A percentile compares a stretch with the other conserved stretches of the same genome.
These are phyloP conservation scores for Hemiscyllium ocellatum DNA, from an alignment of 2,113 vertebrate genomes.

Conservation along the genomic window DNA sequence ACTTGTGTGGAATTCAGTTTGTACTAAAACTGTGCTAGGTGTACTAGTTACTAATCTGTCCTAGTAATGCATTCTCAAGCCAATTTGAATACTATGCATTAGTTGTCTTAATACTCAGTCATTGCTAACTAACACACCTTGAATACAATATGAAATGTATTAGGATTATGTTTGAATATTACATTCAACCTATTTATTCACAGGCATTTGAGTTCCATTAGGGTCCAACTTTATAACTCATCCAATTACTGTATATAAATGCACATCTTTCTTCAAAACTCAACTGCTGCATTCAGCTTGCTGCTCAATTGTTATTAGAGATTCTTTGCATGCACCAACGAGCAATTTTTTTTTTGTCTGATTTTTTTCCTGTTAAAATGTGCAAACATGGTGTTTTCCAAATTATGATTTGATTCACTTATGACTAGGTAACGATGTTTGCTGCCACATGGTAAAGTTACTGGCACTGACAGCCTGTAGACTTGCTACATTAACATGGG, in stretches of 20 bases:
- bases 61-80: background rate
- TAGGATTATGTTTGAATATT: background rate
- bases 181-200: background rate
- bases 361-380: background rate
- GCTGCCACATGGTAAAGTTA: background rate
- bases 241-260: background rate
- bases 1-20: background rate
- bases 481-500: conserved; percentile 19
- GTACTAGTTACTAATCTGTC: background rate
- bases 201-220: background rate
- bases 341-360: background rate
- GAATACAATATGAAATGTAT: background rate
- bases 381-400: background rate
- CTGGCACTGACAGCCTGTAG: background rate
- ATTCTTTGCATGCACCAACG: background rate
- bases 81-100: background rate
- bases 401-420: background rate
- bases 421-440: background rate
- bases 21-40: background rate
- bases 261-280: background rate
- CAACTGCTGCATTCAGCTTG: background rate
- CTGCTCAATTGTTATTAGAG: background rate
- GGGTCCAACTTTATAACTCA: background rate
- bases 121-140: too few relatives aligned
- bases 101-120: background rate